phyloP scores from a whole-genome alignment of 2,797 vertebrate genomes.

The Tadarida brasiliensis region DNA sequence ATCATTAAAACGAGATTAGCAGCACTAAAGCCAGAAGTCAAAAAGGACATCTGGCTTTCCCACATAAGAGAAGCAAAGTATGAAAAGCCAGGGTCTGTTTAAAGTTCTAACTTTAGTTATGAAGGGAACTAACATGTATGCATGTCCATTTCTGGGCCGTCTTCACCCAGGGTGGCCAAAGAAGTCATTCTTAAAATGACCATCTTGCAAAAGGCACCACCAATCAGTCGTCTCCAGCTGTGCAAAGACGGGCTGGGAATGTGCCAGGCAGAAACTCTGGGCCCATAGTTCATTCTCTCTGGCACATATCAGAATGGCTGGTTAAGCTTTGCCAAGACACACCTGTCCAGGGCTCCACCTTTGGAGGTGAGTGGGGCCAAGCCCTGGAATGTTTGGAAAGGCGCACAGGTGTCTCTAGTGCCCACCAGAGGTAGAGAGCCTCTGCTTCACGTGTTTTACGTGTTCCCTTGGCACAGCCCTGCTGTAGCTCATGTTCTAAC shows the following conservation, averaged over 20 bases:
- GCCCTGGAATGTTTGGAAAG: background rate
- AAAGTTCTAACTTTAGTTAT: background rate
- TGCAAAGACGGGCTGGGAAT: background rate
- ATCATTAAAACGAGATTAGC: slow-evolving; percentile 25
- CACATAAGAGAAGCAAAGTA: background rate
- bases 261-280: background rate
- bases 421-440: background rate
- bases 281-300: background rate
- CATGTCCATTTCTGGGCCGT: background rate
- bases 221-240: background rate
- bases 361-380: background rate
- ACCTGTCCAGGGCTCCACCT: background rate
- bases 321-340: background rate
- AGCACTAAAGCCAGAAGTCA: background rate
- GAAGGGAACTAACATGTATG: background rate
- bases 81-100: background rate
- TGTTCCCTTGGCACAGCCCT: background rate
- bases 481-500: too few relatives aligned
- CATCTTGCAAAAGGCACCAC: background rate
- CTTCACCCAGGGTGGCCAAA: background rate
- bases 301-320: background rate
- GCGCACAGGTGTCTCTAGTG: background rate
- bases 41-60: background rate
- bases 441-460: background rate
- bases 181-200: background rate